Evolutionary conservation across 1,140 invertebrate species (phyloP), one percentile per base, ranked within the genome.

Genomic region (Lithobius niger): DNA sequence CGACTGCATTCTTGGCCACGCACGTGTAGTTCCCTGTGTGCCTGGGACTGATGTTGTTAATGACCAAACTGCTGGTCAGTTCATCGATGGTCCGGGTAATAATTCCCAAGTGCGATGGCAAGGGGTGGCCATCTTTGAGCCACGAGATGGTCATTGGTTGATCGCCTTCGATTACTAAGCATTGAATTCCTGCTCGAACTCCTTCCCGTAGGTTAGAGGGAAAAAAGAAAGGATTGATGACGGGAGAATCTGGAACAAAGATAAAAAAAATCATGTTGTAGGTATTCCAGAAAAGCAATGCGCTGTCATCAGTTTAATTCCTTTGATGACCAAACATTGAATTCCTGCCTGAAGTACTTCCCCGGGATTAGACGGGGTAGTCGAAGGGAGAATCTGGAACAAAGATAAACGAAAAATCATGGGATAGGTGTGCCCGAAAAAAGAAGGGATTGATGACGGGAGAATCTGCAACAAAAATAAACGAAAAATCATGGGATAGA

Each of bases 121-220:
- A 66, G 40, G 82, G 78, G 1, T 78, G 73, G 26, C 83, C 84
- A 68, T 92, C 85, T 62, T 81, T 75, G n/a, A 69, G 63, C 82
- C 82, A 85, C 43, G 67, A 76, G 71, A 97, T 90, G 55, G 81
- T 83, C 58, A 97, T 82, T 19, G 92, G 92, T 59, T 88, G 79
- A 76, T 97, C 92, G 15, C 93, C 93, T 73, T 92, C 88, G 65
- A 91, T 82, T 60, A 96, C 88, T 65, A 90, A 85, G 72, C 93
- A 97, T 55, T 89, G 85, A 59, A 96, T 86, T 6, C 68, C 68
- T 2, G 72, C 66, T 42, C 73, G 60, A 57, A 71, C 69, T 1
- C 74, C 74, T 58, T 71, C 67, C 42, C 66, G 63, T 36, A 72
- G 66, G 10, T 59, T 54, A 19, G 64, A 60, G 18, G 64, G 61